These are phyloP conservation scores for Morone chrysops DNA, from an alignment of 2,113 vertebrate genomes.

Conservation along the genomic window DNA sequence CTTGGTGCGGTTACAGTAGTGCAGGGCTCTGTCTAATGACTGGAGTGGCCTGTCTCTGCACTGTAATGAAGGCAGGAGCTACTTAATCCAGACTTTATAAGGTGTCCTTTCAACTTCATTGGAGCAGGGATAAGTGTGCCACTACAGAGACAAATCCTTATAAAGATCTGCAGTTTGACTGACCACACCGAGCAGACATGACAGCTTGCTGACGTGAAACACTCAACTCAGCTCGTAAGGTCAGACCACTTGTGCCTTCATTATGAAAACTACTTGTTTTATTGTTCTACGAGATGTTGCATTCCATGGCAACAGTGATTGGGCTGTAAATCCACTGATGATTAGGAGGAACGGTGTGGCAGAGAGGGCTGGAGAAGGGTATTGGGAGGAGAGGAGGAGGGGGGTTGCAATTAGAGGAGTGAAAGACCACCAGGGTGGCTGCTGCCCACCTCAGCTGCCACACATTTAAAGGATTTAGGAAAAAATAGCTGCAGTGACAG, in stretches of 20 bases:
- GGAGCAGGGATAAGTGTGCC: conserved; percentile 53
- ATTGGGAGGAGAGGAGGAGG: not conserved
- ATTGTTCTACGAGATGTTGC: conserved; percentile 54
- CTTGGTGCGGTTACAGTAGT: conserved; percentile 64
- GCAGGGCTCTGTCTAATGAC: conserved; percentile 63
- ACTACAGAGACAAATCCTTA: conserved; percentile 53
- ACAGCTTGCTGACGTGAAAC: conserved; percentile 43
- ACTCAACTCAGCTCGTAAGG: conserved; percentile 47
- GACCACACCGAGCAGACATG: conserved; percentile 8
- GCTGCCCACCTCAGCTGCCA: conserved; percentile 52
- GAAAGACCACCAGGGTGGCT: conserved; percentile 67
- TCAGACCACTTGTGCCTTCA: conserved; percentile 33
- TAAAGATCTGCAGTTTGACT: conserved; percentile 50
- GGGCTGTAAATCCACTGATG: conserved; percentile 63
- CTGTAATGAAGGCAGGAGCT: conserved; percentile 54
- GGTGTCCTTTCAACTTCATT: conserved; percentile 65
- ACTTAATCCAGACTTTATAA: conserved; percentile 75
- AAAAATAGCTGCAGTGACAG: conserved; percentile 17
- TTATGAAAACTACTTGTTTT: conserved; percentile 60
- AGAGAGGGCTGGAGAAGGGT: not conserved
- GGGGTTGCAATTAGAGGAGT: conserved; percentile 60
- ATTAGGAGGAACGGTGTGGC: conserved; percentile 24
- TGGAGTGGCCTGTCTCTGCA: conserved; percentile 51
- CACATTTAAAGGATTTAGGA: conserved; percentile 14
- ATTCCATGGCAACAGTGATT: conserved; percentile 54